Base-by-base conservation (phyloP, 2,888 invertebrate species). In the Hydropsyche betteni region DNA sequence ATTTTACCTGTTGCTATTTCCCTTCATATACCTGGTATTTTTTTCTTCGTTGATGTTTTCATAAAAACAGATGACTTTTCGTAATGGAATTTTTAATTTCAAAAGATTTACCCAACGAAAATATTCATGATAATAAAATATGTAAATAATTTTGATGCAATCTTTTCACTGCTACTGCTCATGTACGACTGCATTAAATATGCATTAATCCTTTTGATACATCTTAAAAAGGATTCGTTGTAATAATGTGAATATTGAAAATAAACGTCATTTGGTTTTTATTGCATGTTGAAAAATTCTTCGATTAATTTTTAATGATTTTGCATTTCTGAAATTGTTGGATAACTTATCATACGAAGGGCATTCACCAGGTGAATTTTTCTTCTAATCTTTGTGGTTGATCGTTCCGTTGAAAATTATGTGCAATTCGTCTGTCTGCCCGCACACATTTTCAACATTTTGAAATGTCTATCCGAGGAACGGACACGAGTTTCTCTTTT, bases 351-450 rank as follows among this genome's bases (percentile, higher is more conserved):
- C 44, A 44, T 6, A 44, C 44, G 3, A 24, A 2, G 44, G 44
- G 10, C 44, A 44, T 44, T 44, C 16, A 24, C 72, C 72, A 72
- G 72, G 72, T 72, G 72, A 58, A 38, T 34, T 38, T 70, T 72
- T 69, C n/a, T 68, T 50, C 16, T 69, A 74, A 78, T 76, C 76
- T 69, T 24, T 38, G 51, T n/a, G 51, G 34, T 38, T 24, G 74
- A 77, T 77, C 79, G 75, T 53, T 33, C 68, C 72, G 69, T 79
- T 10, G 44, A 44, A 79, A 76, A 75, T 79, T 79, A 77, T 53
- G 71, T 69, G 44, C 68, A 50, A 69, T 69, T 79, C 75, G 76
- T 76, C 78, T 74, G 76, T 76, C 78, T 72, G 50, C 12, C 44
- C 52, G 50, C 53, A 16, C 50, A 64, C 53, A 61, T 55, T 58